phyloP scores from a whole-genome alignment of 2,888 invertebrate species.

The Taenaris catops region DNA sequence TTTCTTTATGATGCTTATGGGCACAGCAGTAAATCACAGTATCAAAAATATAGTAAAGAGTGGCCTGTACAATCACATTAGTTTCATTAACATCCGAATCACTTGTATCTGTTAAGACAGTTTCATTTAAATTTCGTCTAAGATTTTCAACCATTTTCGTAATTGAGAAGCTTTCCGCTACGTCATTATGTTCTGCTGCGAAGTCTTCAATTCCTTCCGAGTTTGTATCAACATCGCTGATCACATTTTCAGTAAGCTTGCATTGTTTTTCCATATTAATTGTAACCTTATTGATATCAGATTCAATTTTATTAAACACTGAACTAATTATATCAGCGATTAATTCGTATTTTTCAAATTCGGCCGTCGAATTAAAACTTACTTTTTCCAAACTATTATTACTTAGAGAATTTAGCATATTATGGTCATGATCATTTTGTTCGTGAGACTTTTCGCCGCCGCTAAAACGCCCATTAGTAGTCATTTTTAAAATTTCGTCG shows the following conservation, averaged over 20 bases:
- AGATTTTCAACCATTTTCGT: slow-evolving; percentile 49
- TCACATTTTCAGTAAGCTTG: not conserved
- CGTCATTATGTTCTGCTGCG: slow-evolving; percentile 19
- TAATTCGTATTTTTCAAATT: slow-evolving; percentile 63
- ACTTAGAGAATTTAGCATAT: too few species aligned
- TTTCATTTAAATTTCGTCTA: slow-evolving; percentile 43
- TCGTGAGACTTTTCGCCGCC: too few species aligned
- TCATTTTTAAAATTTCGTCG: too few species aligned
- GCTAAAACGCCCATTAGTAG: too few species aligned
- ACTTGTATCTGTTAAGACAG: slow-evolving; percentile 43
- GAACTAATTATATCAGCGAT: slow-evolving; percentile 46
- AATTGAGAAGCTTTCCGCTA: slow-evolving; percentile 44
- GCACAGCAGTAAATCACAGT: slow-evolving; percentile 38
- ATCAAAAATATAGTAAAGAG: slow-evolving; percentile 57
- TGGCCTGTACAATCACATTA: slow-evolving; percentile 50
- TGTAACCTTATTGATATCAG: slow-evolving; percentile 17
- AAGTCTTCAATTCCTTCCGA: slow-evolving; percentile 1
- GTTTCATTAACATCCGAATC: slow-evolving; percentile 36
- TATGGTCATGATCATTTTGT: not conserved
- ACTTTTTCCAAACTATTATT: slow-evolving; percentile 9
- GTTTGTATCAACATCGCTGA: slow-evolving; percentile 1
- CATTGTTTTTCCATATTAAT: slow-evolving; percentile 9
- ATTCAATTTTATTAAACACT: slow-evolving; percentile 44
- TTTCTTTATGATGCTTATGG: slow-evolving; percentile 30
- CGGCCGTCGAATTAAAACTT: slow-evolving; percentile 60